Percentiles rank a stretch among this genome's conserved stretches.
phyloP scores from a whole-genome alignment of 1,140 invertebrate species.

The Cotesia vestalis region DNA sequence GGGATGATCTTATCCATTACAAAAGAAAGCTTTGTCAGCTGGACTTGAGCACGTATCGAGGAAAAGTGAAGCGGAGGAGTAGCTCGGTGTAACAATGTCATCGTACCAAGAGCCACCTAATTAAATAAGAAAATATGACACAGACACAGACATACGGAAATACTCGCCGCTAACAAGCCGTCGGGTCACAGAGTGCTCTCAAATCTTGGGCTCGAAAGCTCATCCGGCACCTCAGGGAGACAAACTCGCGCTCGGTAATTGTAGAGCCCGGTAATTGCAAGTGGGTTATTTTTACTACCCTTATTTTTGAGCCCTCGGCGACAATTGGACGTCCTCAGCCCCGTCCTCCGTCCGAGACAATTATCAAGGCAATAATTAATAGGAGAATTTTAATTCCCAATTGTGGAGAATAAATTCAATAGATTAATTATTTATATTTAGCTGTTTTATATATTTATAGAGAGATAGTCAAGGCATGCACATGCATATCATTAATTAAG shows the following conservation, averaged over 20 bases:
- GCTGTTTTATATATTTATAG: too few relatives aligned
- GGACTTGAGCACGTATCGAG: constrained; percentile 60
- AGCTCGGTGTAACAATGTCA: constrained; percentile 57
- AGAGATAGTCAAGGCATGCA: constrained; percentile 20
- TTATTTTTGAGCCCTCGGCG: too few relatives aligned
- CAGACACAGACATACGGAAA: constrained; percentile 51
- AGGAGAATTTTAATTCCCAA: too few relatives aligned
- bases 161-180: constrained; percentile 57
- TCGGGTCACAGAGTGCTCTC: constrained; percentile 43
- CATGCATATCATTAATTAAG: constrained; percentile 63
- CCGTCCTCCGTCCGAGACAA: too few relatives aligned
- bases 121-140: constrained; percentile 54
- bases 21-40: constrained; percentile 25
- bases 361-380: too few relatives aligned
- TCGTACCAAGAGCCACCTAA: constrained; percentile 57
- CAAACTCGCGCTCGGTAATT: constrained; percentile 21
- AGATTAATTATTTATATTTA: too few relatives aligned
- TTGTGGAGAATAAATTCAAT: too few relatives aligned
- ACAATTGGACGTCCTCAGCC: too few relatives aligned
- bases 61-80: constrained; percentile 29
- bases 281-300: too few relatives aligned
- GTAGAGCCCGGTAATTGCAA: constrained; percentile 1
- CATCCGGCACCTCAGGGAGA: constrained; percentile 14
- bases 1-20: not conserved
- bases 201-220: constrained; percentile 2